phyloP scores from a whole-genome alignment of 2,113 vertebrate genomes.

The Ailurus styani region DNA sequence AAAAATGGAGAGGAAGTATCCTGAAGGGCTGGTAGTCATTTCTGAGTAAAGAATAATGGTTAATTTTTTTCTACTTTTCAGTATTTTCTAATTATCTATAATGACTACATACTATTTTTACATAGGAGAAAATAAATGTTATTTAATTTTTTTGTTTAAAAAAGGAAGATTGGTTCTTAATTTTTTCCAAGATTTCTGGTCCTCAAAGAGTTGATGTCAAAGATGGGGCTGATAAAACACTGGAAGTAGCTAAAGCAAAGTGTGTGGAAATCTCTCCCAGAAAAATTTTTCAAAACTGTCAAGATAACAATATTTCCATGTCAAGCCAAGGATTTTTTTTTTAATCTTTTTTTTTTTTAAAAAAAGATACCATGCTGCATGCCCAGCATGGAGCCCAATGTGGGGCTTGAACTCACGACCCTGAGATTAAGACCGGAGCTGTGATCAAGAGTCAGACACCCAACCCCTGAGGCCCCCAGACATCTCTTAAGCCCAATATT shows the following conservation, averaged over 20 bases:
- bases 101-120: background rate
- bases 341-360: background rate
- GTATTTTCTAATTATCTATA: background rate
- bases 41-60: background rate
- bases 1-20: background rate
- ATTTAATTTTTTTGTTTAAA: slow-evolving; percentile 6
- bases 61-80: background rate
- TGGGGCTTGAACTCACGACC: background rate
- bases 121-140: background rate
- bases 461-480: background rate
- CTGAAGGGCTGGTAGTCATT: background rate
- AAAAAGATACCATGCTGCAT: background rate
- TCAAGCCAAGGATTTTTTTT: background rate
- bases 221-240: background rate
- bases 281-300: background rate
- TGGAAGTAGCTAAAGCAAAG: background rate
- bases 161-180: background rate
- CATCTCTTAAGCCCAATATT: background rate
- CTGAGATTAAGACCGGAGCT: background rate
- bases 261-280: background rate
- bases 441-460: background rate
- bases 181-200: background rate
- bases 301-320: background rate
- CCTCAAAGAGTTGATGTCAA: background rate
- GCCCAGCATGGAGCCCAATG: background rate